Conservation (phyloP, 2,797 vertebrate genomes). For the Sebastes trivittatus region DNA sequence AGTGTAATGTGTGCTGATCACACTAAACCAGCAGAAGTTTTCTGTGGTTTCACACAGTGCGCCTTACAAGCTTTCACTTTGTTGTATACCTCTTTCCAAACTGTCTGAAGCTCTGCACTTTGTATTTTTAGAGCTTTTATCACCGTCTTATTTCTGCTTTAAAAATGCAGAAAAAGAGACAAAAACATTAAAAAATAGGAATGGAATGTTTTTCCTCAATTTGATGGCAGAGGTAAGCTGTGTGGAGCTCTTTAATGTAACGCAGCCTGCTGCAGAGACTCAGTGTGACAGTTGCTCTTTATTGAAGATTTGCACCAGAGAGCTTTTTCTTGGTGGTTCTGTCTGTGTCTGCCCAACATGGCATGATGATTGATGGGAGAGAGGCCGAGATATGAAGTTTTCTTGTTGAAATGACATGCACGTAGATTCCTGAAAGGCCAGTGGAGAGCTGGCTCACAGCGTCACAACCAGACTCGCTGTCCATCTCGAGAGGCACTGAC, state of each 20-base stretch:
- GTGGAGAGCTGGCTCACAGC: slow-evolving; percentile 57
- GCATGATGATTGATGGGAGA: slow-evolving; percentile 78
- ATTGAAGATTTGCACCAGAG: slow-evolving; percentile 79
- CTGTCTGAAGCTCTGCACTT: slow-evolving; percentile 43
- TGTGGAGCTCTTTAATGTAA: slow-evolving; percentile 65
- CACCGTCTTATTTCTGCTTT: slow-evolving; percentile 27
- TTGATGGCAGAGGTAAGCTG: slow-evolving; percentile 60
- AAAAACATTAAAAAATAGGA: slow-evolving; percentile 42
- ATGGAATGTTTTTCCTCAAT: slow-evolving; percentile 48
- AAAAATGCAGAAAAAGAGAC: slow-evolving; percentile 19
- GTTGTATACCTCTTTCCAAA: slow-evolving; percentile 37
- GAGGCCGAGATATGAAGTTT: slow-evolving; percentile 73
- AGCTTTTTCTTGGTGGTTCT: slow-evolving; percentile 73
- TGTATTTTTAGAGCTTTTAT: slow-evolving; percentile 52
- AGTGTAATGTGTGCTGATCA: slow-evolving; percentile 44
- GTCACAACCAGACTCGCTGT: slow-evolving; percentile 68
- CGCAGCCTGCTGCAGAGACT: slow-evolving; percentile 58
- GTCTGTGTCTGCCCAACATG: slow-evolving; percentile 70
- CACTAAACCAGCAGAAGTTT: slow-evolving; percentile 52
- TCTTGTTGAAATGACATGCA: slow-evolving; percentile 81
- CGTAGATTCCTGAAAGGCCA: slow-evolving; percentile 80
- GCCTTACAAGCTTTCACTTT: slow-evolving; percentile 39
- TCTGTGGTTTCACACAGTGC: slow-evolving; percentile 35
- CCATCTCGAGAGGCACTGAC: slow-evolving; percentile 69
- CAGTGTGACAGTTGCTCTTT: slow-evolving; percentile 77